Conservation (phyloP, 2,888 invertebrate genomes). For the Mayetiola destructor region DNA sequence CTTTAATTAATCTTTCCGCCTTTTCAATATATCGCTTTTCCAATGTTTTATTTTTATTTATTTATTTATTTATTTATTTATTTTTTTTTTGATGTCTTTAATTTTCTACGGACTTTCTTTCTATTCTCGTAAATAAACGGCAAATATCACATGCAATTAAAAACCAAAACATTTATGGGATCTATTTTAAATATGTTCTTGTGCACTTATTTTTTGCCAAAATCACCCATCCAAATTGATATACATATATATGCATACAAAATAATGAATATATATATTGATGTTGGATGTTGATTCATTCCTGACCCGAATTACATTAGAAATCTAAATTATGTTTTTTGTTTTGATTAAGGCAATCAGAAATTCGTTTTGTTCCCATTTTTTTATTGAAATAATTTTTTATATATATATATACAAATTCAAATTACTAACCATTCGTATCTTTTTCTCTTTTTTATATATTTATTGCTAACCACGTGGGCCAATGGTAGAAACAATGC, state of each 20-base stretch:
- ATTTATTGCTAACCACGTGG: conserved; percentile 27
- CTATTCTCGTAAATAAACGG: conserved; percentile 13
- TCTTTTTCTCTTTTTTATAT: conserved; percentile 24
- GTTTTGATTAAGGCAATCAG: too few relatives aligned
- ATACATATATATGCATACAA: neutral
- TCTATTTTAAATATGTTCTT: conserved; percentile 6
- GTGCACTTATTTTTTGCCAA: neutral
- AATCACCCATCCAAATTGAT: neutral
- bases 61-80: too few relatives aligned
- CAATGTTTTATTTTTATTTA: too few relatives aligned
- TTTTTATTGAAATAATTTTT: neutral
- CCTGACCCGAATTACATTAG: too few relatives aligned
- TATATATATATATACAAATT: conserved; percentile 7
- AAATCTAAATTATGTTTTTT: too few relatives aligned
- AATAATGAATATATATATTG: neutral
- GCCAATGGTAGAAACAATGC: conserved; percentile 24
- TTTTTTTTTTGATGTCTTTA: neutral
- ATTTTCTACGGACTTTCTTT: neutral
- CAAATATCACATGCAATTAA: too few relatives aligned
- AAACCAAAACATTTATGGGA: too few relatives aligned
- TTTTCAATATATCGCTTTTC: too few relatives aligned
- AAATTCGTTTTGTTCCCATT: neutral
- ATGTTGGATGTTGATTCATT: too few relatives aligned
- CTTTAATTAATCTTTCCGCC: neutral
- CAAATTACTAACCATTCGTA: conserved; percentile 22